These are phyloP conservation scores for Platysteira castanea DNA, from an alignment of 2,113 vertebrate species.

Conservation along the genomic window DNA sequence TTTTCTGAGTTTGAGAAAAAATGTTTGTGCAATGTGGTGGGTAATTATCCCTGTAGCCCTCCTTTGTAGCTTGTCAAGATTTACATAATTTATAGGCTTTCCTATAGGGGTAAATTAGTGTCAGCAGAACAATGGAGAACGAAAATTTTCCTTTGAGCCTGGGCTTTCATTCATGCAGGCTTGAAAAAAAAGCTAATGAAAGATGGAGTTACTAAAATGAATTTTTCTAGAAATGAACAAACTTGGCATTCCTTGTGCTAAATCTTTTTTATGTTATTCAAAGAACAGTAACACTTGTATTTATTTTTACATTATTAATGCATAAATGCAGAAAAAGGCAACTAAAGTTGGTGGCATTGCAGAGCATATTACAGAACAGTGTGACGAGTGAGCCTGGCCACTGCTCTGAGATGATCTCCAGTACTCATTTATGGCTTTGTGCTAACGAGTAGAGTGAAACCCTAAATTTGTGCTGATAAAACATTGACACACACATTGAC, in stretches of 20 bases:
- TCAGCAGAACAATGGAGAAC: not conserved
- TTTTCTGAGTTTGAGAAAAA: not conserved
- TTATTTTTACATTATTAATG: not conserved
- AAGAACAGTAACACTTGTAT: not conserved
- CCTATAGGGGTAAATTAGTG: not conserved
- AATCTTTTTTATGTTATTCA: not conserved
- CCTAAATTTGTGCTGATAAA: not conserved
- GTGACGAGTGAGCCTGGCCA: not conserved
- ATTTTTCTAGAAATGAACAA: not conserved
- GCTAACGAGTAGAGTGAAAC: not conserved
- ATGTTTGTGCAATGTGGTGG: not conserved
- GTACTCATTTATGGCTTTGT: not conserved
- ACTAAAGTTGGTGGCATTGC: not conserved
- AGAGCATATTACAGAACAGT: not conserved
- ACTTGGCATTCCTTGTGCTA: not conserved
- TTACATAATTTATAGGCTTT: not conserved
- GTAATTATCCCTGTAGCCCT: not conserved
- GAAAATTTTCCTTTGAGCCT: not conserved
- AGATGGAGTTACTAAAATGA: not conserved
- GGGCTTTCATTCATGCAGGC: not conserved
- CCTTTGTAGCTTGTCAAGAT: not conserved
- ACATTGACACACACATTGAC: not conserved
- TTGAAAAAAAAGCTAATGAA: not conserved
- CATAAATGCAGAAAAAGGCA: not conserved
- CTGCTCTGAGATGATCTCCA: not conserved